Evolutionary conservation across 1,140 invertebrate genomes (phyloP), one percentile per base, ranked within the genome.

Genomic region (Stenopsyche tienmushanensis): DNA sequence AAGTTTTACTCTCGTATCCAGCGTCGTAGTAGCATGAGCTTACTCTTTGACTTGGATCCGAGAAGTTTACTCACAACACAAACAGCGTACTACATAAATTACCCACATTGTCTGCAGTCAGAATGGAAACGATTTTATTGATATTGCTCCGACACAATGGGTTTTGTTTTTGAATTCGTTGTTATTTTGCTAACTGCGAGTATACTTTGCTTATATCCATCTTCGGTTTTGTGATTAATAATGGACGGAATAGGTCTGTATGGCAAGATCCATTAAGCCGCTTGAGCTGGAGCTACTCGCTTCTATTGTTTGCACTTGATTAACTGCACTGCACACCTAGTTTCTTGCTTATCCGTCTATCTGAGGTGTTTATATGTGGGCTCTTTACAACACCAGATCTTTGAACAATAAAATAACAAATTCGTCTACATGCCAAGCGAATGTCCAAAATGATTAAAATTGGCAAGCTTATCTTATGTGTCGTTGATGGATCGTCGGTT

Each of bases 271-370:
- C 18, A 47, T 47, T 47, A 15, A 7, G 44, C 8, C 17, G 7
- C 44, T 18, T 5, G 44, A 20, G 18, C 44, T 7, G 7, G 34
- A 15, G 18, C 17, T 47, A 9, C 5, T 8, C 29, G 29, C 5
- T 34, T 7, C 44, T 18, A 47, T 47, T 47, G 44, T 47, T 47
- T 15, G 44, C 3, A 47, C 44, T 47, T 47, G 44, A 47, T 47
- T 47, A 47, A 47, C 44, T 47, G 18, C 18, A 20, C 5, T 47
- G 44, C 44, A 47, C 10, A 7, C 7, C 44, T 20, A 47, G 10
- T 39, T 8, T 39, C 7, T 39, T 39, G 34, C 34, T 39, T 39
- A 39, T 39, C 34, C 34, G n/a, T n/a, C 34, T n/a, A 39, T 39
- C n/a, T 8, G n/a, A 39, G 7, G 34, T 8, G n/a, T n/a, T 39